These are phyloP conservation scores for Deroptyus accipitrinus DNA, from an alignment of 2,113 vertebrate genomes.

Conservation along the genomic window DNA sequence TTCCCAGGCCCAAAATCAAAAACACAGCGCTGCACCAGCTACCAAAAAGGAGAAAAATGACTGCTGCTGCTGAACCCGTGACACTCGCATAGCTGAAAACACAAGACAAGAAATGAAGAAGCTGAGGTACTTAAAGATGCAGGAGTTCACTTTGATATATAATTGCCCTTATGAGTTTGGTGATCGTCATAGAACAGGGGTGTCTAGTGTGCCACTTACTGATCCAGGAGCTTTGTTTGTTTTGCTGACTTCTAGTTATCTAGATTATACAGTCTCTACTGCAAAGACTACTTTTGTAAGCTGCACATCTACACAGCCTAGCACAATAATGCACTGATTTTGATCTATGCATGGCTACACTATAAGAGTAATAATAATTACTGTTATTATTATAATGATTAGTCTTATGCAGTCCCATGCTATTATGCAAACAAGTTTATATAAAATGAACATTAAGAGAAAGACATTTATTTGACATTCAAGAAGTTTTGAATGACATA, in stretches of 20 bases:
- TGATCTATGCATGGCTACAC: neutral
- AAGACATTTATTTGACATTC: constrained; percentile 56
- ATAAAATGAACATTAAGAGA: constrained; percentile 38
- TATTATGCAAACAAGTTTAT: neutral
- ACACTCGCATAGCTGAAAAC: neutral
- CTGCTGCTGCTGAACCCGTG: too few species aligned
- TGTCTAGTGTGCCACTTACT: too few species aligned
- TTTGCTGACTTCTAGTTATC: neutral
- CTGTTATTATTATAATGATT: constrained; percentile 31
- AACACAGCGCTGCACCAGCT: too few species aligned
- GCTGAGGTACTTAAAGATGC: neutral
- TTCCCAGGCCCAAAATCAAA: too few species aligned
- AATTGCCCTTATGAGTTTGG: neutral
- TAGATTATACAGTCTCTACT: neutral
- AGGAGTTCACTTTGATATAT: neutral
- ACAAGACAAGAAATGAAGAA: neutral
- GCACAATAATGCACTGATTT: neutral
- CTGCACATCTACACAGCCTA: neutral
- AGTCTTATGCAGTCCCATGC: neutral
- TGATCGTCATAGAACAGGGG: neutral
- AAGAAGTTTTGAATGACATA: constrained; percentile 64
- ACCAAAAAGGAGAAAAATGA: too few species aligned
- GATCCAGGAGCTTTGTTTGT: neutral
- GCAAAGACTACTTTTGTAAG: neutral
- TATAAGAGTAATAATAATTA: constrained; percentile 32